These are phyloP conservation scores for Alsophila aescularia DNA, from an alignment of 2,888 invertebrate genomes.

Conservation along the genomic window DNA sequence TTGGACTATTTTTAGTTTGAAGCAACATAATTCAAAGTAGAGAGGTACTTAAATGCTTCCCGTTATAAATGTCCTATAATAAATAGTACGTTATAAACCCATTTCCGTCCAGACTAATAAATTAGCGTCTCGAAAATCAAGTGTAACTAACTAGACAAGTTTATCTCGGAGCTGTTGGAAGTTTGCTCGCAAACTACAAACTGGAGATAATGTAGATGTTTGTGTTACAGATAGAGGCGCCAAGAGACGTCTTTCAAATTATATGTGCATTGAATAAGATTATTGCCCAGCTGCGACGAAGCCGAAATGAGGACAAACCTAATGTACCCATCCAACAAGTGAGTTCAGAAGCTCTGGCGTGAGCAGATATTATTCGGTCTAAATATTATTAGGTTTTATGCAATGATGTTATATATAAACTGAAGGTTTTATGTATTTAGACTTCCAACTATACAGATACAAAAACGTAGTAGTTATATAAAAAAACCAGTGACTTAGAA, in stretches of 20 bases:
- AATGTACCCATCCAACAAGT: slow-evolving; percentile 1
- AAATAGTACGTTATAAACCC: slow-evolving; percentile 15
- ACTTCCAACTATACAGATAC: too few relatives aligned
- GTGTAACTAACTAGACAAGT: slow-evolving; percentile 21
- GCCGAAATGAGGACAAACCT: slow-evolving; percentile 6
- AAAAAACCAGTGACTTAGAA: too few relatives aligned
- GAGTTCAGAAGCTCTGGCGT: neutral
- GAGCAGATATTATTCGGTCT: neutral
- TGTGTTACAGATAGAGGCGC: slow-evolving; percentile 19
- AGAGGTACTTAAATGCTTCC: slow-evolving; percentile 1
- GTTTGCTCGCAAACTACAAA: slow-evolving; percentile 29
- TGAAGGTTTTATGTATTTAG: too few relatives aligned
- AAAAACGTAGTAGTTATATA: too few relatives aligned
- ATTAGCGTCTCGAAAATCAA: slow-evolving; percentile 20
- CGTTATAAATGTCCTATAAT: slow-evolving; percentile 10
- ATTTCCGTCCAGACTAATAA: slow-evolving; percentile 23
- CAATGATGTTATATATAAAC: too few relatives aligned
- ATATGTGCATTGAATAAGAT: slow-evolving; percentile 19
- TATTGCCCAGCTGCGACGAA: slow-evolving; percentile 17
- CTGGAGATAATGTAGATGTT: slow-evolving; percentile 21
- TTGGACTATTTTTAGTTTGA: neutral
- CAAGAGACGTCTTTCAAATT: slow-evolving; percentile 16
- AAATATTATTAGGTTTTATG: neutral
- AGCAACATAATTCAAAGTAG: neutral
- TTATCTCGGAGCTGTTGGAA: slow-evolving; percentile 22